Evolutionary conservation across 2,797 vertebrate genomes (phyloP).

Genomic region (Scleropages formosus): DNA sequence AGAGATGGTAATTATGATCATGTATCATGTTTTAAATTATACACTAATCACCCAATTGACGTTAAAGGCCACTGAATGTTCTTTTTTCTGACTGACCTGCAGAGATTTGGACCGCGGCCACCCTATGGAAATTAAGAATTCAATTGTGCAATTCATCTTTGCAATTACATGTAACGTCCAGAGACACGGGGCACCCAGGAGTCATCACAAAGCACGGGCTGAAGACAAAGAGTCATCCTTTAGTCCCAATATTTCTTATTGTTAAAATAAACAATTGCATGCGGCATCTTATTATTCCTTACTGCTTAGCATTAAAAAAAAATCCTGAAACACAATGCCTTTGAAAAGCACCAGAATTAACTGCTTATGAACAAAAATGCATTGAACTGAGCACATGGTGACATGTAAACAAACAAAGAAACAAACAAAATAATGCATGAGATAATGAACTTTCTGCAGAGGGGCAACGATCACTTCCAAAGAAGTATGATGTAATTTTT

Average conservation of each 20-base stretch:
- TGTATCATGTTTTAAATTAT: constrained; percentile 76
- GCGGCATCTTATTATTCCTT: neutral
- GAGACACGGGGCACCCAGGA: constrained; percentile 49
- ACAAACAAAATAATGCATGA: constrained; percentile 21
- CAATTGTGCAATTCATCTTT: constrained; percentile 67
- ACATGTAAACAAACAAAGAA: too few species aligned
- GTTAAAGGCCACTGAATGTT: constrained; percentile 55
- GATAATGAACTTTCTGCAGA: too few species aligned
- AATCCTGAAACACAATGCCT: too few species aligned
- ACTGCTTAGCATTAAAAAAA: too few species aligned
- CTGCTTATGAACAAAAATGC: neutral
- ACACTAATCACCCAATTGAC: constrained; percentile 53
- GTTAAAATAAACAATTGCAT: constrained; percentile 11
- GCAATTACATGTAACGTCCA: constrained; percentile 50
- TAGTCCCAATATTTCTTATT: neutral
- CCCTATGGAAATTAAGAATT: constrained; percentile 68
- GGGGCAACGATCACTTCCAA: too few species aligned
- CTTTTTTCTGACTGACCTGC: constrained; percentile 67
- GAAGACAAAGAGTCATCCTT: constrained; percentile 35
- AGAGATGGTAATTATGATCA: constrained; percentile 69
- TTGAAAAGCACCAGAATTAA: too few species aligned
- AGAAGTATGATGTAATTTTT: too few species aligned
- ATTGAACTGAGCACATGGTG: too few species aligned
- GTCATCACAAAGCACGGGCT: constrained; percentile 55
- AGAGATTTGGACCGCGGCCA: constrained; percentile 64